Conservation (phyloP, 2,113 vertebrate species). For the Pseudolaguvia tuberculata region DNA sequence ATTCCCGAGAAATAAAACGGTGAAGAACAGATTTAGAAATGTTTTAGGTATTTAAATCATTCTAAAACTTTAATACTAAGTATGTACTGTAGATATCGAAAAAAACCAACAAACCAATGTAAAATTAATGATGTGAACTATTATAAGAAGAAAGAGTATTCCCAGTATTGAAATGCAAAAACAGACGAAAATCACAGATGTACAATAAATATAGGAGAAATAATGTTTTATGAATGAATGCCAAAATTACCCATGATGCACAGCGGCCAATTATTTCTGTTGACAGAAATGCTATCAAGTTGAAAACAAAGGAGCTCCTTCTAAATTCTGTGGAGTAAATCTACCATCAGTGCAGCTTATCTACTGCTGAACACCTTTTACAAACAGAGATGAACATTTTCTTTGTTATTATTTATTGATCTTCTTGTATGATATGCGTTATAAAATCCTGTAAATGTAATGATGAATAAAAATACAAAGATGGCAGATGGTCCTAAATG, state of each 20-base stretch:
- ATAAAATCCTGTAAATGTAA: not conserved
- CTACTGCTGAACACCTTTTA: not conserved
- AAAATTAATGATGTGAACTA: not conserved
- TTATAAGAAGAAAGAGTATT: not conserved
- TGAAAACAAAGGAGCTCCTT: not conserved
- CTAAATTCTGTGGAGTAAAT: not conserved
- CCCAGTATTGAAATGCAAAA: constrained; percentile 9
- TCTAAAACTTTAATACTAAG: not conserved
- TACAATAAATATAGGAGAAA: too few species aligned
- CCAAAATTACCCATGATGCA: not conserved
- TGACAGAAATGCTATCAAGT: not conserved
- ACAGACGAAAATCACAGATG: too few species aligned
- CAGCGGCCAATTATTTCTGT: not conserved
- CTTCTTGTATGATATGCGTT: not conserved
- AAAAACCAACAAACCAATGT: not conserved
- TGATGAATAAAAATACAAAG: not conserved
- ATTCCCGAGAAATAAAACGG: too few species aligned
- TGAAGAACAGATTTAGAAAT: too few species aligned
- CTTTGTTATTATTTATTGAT: not conserved
- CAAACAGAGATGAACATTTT: not conserved
- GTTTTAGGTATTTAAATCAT: too few species aligned
- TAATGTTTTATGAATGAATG: not conserved
- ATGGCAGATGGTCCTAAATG: not conserved
- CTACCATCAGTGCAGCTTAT: not conserved
- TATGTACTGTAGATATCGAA: not conserved